Percentiles rank a stretch among this genome's conserved stretches.
Conservation (phyloP, 2,888 invertebrate species). For the Bombylius discolor region DNA sequence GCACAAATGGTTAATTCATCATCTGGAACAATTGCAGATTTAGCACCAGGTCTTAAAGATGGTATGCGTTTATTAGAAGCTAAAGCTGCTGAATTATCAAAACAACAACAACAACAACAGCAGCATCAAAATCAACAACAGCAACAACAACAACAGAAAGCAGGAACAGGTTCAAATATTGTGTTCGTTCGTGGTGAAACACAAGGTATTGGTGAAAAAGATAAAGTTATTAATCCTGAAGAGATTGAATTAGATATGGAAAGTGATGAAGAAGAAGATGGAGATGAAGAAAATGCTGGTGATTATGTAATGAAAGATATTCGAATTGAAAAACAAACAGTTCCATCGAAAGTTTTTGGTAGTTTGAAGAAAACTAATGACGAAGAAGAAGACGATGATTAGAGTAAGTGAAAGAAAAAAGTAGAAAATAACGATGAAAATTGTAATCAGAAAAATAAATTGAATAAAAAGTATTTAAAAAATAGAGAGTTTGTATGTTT, state of each 20-base stretch:
- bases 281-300: slow-evolving; percentile 38
- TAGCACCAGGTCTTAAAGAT: slow-evolving; percentile 65
- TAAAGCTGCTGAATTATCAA: slow-evolving; percentile 51
- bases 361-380: slow-evolving; percentile 41
- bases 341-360: slow-evolving; percentile 89
- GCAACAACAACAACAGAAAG: slow-evolving; percentile 17
- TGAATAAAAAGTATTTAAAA: too few relatives aligned
- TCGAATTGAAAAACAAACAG: slow-evolving; percentile 68
- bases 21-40: slow-evolving; percentile 55
- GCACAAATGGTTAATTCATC: slow-evolving; percentile 86
- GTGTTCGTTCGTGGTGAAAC: slow-evolving; percentile 81
- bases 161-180: slow-evolving; percentile 43
- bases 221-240: slow-evolving; percentile 69
- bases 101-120: slow-evolving; percentile 12
- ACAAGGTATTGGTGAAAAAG: slow-evolving; percentile 54
- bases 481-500: too few relatives aligned
- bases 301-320: slow-evolving; percentile 48
- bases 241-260: slow-evolving; percentile 76
- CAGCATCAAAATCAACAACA: slow-evolving; percentile 12
- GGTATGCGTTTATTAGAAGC: slow-evolving; percentile 82
- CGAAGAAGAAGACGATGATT: slow-evolving; percentile 13
- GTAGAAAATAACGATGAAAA: too few relatives aligned
- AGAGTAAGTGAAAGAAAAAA: neutral
- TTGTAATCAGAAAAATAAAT: too few relatives aligned
- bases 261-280: slow-evolving; percentile 46